These are phyloP conservation scores for Gadus macrocephalus DNA, from an alignment of 2,113 vertebrate genomes.

Conservation along the genomic window DNA sequence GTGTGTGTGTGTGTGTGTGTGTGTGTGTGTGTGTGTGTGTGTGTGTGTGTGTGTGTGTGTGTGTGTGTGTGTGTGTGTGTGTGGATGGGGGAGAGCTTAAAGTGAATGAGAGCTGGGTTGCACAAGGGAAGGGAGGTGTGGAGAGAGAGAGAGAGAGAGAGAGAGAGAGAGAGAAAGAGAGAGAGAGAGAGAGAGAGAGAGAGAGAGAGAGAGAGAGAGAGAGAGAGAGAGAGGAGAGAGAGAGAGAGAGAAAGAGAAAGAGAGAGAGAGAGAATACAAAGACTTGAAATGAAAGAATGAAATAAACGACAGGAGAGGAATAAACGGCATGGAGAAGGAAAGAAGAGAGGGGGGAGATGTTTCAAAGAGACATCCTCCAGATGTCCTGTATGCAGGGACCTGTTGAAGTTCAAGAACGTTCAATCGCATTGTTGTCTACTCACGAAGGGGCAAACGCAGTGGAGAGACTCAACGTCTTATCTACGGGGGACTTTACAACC, in stretches of 20 bases:
- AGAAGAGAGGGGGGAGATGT: background rate
- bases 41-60: too few species aligned
- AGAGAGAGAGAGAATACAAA: background rate
- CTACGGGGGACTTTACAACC: too few species aligned
- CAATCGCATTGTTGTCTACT: too few species aligned
- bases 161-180: constrained; percentile 13
- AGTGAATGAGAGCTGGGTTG: constrained; percentile 8
- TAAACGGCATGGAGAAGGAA: background rate
- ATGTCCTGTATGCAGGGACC: background rate
- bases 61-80: too few species aligned
- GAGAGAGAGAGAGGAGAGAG: constrained; percentile 6
- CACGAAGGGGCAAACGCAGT: too few species aligned
- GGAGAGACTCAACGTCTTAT: too few species aligned
- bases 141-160: constrained; percentile 12
- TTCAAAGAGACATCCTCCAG: background rate
- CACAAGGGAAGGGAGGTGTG: constrained; percentile 13
- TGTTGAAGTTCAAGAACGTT: too few species aligned
- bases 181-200: constrained; percentile 12
- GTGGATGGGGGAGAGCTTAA: constrained; percentile 9
- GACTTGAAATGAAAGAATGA: background rate
- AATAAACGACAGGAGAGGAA: constrained; percentile 3
- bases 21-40: too few species aligned
- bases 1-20: too few species aligned
- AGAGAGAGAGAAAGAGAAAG: constrained; percentile 4
- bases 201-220: constrained; percentile 13